A percentile compares a stretch with the other conserved stretches of the same genome.
Evolutionary conservation across 1,140 invertebrate genomes (phyloP).

Genomic region (Aphaenogaster floridana): DNA sequence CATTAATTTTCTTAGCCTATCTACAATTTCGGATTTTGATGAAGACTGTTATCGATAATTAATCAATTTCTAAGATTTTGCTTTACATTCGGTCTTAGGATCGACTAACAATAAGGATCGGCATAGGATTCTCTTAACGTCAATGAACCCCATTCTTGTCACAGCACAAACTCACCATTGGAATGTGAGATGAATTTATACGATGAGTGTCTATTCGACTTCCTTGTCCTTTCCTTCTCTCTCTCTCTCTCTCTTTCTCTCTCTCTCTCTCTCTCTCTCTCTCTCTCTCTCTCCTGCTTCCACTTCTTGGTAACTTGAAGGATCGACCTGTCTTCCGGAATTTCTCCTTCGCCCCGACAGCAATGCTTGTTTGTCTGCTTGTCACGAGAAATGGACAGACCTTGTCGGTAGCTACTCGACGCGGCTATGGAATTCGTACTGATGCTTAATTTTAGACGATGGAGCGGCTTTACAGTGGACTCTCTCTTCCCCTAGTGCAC

Average conservation of each 20-base stretch:
- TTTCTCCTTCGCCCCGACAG: conserved; percentile 59
- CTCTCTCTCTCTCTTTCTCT: not conserved
- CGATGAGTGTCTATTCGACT: conserved; percentile 57
- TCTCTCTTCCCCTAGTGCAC: not conserved
- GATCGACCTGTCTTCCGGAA: conserved; percentile 70
- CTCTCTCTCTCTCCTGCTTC: not conserved
- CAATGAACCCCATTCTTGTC: conserved; percentile 59
- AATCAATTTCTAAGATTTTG: conserved; percentile 23
- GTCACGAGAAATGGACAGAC: conserved; percentile 70
- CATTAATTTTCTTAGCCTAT: not conserved
- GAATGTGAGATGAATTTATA: conserved; percentile 73
- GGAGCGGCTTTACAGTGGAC: not conserved
- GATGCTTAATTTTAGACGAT: conserved; percentile 36
- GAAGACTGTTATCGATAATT: conserved; percentile 4
- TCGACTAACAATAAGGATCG: not conserved
- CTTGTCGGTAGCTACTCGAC: conserved; percentile 66
- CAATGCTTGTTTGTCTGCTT: conserved; percentile 73
- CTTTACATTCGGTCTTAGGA: conserved; percentile 37
- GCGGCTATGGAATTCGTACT: conserved; percentile 55
- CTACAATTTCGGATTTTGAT: not conserved
- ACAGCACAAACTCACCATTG: conserved; percentile 60
- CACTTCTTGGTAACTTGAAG: conserved; percentile 55
- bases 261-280: not conserved
- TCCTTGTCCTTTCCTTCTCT: conserved; percentile 20
- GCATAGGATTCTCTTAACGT: conserved; percentile 10